Evolutionary conservation across 2,888 invertebrate species (phyloP).

Genomic region (Periphyllus acericola): DNA sequence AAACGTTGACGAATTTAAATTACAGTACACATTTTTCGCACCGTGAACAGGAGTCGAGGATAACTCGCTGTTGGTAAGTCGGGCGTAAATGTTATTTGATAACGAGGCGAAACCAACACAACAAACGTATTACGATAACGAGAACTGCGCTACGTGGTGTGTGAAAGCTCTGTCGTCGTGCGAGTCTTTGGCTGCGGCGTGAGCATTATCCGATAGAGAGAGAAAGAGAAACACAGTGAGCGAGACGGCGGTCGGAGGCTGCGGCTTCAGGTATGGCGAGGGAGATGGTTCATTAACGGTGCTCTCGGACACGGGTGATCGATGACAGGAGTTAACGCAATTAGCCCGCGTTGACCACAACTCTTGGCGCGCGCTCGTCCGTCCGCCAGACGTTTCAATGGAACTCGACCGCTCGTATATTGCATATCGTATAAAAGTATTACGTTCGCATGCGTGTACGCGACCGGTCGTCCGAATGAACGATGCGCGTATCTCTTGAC

Average conservation of each 20-base stretch:
- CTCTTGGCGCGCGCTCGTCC: neutral
- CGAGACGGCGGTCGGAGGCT: neutral
- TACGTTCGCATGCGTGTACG: neutral
- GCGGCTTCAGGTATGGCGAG: neutral
- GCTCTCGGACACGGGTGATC: slow-evolving; percentile 43
- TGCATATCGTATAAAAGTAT: too few species aligned
- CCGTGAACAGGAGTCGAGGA: too few species aligned
- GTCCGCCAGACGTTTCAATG: slow-evolving; percentile 31
- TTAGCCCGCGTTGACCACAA: slow-evolving; percentile 51
- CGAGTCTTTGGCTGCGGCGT: neutral
- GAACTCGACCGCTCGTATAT: neutral
- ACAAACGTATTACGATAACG: too few species aligned
- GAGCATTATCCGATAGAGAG: neutral
- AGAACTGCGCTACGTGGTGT: neutral
- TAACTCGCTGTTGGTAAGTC: too few species aligned
- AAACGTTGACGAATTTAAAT: too few species aligned
- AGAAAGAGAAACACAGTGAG: slow-evolving; percentile 2
- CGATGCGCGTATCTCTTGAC: neutral
- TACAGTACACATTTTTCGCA: too few species aligned
- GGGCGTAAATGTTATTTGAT: too few species aligned
- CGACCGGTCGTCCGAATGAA: neutral
- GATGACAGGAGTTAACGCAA: slow-evolving; percentile 50
- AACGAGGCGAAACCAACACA: too few species aligned
- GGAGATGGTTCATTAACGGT: slow-evolving; percentile 48
- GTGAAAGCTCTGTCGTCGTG: neutral